Base-by-base conservation (phyloP, 2,888 invertebrate species). In the Ennomos erosarius region DNA sequence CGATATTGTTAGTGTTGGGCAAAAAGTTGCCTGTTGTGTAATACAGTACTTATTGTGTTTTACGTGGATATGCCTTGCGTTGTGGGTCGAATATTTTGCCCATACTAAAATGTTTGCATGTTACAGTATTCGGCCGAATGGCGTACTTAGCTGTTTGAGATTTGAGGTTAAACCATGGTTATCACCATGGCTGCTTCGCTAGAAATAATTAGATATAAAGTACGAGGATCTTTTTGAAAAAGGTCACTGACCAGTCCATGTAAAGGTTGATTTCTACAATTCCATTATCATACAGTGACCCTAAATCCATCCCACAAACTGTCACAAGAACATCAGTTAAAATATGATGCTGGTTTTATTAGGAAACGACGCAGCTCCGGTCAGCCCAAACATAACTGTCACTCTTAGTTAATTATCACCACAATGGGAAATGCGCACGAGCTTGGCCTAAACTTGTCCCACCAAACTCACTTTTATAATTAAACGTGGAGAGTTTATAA, bases 331-430 rank as follows among this genome's bases (percentile, higher is more conserved):
- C 50, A 57, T 62, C 62, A 64, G 59, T 61, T 55, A 45, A 16
- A 54, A 61, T 59, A 43, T 64, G 53, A 62, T 55, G 49, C 36
- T 52, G 66, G 62, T 69, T 72, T 69, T 76, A 75, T 76, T 70
- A 75, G 75, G 74, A 77, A 77, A 73, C 70, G 66, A 71, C 75
- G 68, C 71, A 73, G 64, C 70, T 70, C 64, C 67, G 67, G 66
- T 66, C 70, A 53, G 59, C 62, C 59, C 63, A 64, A 70, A 65
- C 74, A 76, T 78, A 74, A 78, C 69, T 79, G 78, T 78, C 79
- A 76, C 71, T 79, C 74, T 72, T 71, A 69, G 62, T 79, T 76
- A 76, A 79, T 78, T 76, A 73, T 67, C 74, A 68, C 66, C 59
- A 61, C 66, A 69, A 71, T 68, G 62, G 66, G 65, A 67, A 67